A percentile compares a stretch with the other conserved stretches of the same genome.
Conservation (phyloP, 2,888 invertebrate genomes). For the Entomobrya proxima region DNA sequence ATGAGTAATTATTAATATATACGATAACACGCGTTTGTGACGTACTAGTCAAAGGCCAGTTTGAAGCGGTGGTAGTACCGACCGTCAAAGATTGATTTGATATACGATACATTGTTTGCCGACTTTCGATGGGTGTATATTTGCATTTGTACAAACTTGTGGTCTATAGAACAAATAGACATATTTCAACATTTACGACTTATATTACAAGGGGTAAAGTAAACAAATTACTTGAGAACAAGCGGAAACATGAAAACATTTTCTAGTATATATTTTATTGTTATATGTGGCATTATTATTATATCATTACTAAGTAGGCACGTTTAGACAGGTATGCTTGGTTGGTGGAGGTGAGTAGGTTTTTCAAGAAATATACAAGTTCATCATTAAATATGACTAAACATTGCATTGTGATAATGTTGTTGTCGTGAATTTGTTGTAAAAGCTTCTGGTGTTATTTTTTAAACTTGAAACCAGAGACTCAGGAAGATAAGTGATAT, state of each 20-base stretch:
- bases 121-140: background rate
- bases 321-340: background rate
- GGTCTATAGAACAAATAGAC: background rate
- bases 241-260: conserved; percentile 40
- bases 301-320: background rate
- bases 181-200: conserved; percentile 37
- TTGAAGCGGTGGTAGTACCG: background rate
- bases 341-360: background rate
- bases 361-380: conserved; percentile 5
- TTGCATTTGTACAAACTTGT: background rate
- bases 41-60: background rate
- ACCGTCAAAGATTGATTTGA: conserved; percentile 11
- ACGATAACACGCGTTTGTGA: background rate
- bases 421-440: conserved; percentile 20
- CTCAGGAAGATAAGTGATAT: background rate
- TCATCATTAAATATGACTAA: background rate
- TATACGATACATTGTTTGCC: conserved; percentile 23
- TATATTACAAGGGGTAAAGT: conserved; percentile 20
- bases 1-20: conserved; percentile 37
- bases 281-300: background rate
- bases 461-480: background rate
- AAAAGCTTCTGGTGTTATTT: conserved; percentile 7
- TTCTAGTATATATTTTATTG: conserved; percentile 8
- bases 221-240: conserved; percentile 57
- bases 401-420: background rate